phyloP scores from a whole-genome alignment of 2,888 invertebrate species.

The Therioaphis trifolii region DNA sequence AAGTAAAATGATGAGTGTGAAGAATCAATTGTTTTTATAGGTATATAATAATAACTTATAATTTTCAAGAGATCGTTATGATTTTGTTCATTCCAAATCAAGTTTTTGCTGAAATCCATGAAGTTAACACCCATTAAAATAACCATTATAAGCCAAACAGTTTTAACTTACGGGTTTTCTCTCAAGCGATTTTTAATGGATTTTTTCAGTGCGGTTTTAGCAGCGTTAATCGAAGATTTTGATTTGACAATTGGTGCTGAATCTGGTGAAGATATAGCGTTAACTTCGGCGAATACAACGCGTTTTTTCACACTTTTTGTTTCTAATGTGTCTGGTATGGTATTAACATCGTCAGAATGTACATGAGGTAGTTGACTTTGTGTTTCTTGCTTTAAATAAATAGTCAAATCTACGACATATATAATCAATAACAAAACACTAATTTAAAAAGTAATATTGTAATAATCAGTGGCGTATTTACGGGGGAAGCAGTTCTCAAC shows the following conservation, averaged over 20 bases:
- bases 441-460: neutral
- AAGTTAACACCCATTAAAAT: neutral
- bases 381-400: constrained; percentile 1
- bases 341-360: neutral
- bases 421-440: neutral
- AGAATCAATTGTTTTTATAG: neutral
- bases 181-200: neutral
- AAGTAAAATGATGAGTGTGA: neutral
- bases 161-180: neutral
- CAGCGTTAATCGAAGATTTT: neutral
- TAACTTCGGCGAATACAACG: neutral
- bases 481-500: too few relatives aligned
- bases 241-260: neutral
- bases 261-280: neutral
- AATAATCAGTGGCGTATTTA: neutral
- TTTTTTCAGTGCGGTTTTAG: constrained; percentile 35
- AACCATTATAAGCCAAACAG: too few relatives aligned
- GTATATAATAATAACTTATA: neutral
- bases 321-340: neutral
- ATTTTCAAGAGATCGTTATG: constrained; percentile 29
- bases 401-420: constrained; percentile 4
- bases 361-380: neutral
- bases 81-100: neutral
- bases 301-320: neutral
- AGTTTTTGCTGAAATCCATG: neutral